Base-by-base conservation (phyloP, 2,113 vertebrate genomes). In the Semnornis frantzii region DNA sequence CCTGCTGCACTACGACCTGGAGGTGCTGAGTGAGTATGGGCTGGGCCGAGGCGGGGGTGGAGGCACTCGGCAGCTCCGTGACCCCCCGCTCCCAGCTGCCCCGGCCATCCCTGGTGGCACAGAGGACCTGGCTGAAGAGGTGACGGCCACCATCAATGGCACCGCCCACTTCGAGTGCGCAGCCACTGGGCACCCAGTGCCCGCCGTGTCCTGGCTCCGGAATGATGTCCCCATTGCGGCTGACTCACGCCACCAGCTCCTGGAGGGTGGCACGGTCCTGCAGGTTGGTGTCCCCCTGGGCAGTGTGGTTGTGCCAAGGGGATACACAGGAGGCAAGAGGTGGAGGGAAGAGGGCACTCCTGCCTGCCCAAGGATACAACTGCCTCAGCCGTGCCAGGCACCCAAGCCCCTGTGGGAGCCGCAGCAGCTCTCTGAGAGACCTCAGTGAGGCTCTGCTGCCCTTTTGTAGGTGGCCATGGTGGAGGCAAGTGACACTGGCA, bases 1-100 rank as follows among this genome's bases (percentile, higher is more conserved):
- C 87, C 98, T 95, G 83, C 97, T 99, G 96, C 98, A 99, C 93
- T 99, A 99, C 27, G 92, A 98, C 68, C 97, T 99, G 93, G 97
- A 98, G 70, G 98, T 99, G 82, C 95, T 99, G 57, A 96, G 99
- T 99, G 97, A 98, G 98, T 95, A 69, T 4, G 5, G 55, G 10
- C 2, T 3, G 16, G 55, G 55, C 21, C 2, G 0, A 74, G 42
- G n/a, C 8, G 85, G 37, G n/a, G 11, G 70, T 0, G 14, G 64
- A 2, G 86, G 5, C 6, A 0, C 0, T 0, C 0, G 9, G 58
- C 93, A 94, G 70, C 59, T 33, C 77, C 11, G 0, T 86, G 17
- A 75, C 70, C 3, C 0, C 30, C 19, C 8, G 6, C 52, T 68
- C 57, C 28, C 96, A 99, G 99, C 98, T 23, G 97, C 98, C 10